Conservation (phyloP, 1,140 invertebrate species). For the Pseudomyrmex dendroicus region DNA sequence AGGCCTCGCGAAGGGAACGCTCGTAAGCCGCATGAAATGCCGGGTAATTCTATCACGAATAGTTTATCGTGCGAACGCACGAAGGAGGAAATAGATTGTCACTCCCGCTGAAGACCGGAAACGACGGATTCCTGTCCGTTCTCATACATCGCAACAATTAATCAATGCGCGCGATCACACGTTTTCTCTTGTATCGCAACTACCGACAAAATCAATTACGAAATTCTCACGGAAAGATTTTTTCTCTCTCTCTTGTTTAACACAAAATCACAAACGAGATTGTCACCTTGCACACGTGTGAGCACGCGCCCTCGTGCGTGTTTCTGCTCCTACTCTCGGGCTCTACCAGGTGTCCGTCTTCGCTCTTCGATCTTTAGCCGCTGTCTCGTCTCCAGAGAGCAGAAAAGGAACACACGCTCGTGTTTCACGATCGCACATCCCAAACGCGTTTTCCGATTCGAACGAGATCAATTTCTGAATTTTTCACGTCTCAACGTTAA, state of each 20-base stretch:
- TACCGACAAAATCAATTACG: too few species aligned
- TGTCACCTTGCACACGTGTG: conserved; percentile 76
- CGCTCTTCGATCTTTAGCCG: conserved; percentile 31
- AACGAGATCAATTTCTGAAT: background rate
- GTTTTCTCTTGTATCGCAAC: background rate
- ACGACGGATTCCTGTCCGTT: background rate
- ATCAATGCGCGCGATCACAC: background rate
- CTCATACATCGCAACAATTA: conserved; percentile 1
- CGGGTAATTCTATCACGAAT: conserved; percentile 56
- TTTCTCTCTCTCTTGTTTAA: conserved; percentile 63
- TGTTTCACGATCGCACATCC: background rate
- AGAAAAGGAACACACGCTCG: background rate
- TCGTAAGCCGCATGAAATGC: conserved; percentile 49
- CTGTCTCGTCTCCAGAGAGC: background rate
- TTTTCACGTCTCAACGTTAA: background rate
- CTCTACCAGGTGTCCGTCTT: conserved; percentile 67
- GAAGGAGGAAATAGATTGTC: conserved; percentile 61
- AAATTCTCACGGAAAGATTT: too few species aligned
- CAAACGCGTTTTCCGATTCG: background rate
- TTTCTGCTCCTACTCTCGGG: conserved; percentile 34
- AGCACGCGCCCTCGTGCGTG: conserved; percentile 47
- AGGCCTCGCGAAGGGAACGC: conserved; percentile 34
- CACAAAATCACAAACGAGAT: conserved; percentile 77
- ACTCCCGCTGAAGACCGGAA: conserved; percentile 28
- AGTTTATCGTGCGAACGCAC: conserved; percentile 67